Percentiles rank a stretch among this genome's conserved stretches.
Evolutionary conservation across 2,888 invertebrate genomes (phyloP).

Genomic region (Tyria jacobaeae): DNA sequence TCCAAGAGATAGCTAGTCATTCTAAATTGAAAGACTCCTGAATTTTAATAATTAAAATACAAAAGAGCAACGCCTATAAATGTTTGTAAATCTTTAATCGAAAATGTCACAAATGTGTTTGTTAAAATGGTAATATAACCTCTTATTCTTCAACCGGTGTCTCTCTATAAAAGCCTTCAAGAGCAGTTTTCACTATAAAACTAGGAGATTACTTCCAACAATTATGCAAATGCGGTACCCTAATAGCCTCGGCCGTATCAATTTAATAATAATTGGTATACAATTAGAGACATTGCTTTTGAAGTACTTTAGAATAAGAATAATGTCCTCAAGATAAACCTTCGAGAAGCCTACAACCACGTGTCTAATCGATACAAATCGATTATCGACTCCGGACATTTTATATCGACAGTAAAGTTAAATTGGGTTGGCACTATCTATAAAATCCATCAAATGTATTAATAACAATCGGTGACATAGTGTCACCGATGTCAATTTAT

Average conservation of each 20-base stretch:
- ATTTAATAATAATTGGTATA: conserved; percentile 9
- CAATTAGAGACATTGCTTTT: conserved; percentile 5
- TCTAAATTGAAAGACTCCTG: no score
- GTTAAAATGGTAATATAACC: not conserved
- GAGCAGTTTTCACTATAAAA: conserved; percentile 5
- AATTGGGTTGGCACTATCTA: conserved; percentile 35
- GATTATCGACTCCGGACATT: conserved; percentile 37
- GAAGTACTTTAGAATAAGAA: not conserved
- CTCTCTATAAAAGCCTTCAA: not conserved
- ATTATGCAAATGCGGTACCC: conserved; percentile 29
- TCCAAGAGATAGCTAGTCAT: no score
- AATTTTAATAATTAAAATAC: no score
- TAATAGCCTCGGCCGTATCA: conserved; percentile 9
- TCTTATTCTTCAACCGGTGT: no score
- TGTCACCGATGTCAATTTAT: conserved; percentile 32
- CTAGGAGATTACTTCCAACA: no score
- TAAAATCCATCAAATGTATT: conserved; percentile 42
- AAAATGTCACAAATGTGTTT: no score
- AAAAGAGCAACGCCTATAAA: no score
- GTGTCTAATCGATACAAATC: conserved; percentile 41
- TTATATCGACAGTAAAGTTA: conserved; percentile 29
- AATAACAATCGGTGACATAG: conserved; percentile 42
- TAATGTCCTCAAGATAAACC: conserved; percentile 8
- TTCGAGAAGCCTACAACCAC: not conserved
- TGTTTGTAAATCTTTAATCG: no score